Evolutionary conservation across 2,797 vertebrate genomes (phyloP).

Genomic region (Oreortyx pictus): DNA sequence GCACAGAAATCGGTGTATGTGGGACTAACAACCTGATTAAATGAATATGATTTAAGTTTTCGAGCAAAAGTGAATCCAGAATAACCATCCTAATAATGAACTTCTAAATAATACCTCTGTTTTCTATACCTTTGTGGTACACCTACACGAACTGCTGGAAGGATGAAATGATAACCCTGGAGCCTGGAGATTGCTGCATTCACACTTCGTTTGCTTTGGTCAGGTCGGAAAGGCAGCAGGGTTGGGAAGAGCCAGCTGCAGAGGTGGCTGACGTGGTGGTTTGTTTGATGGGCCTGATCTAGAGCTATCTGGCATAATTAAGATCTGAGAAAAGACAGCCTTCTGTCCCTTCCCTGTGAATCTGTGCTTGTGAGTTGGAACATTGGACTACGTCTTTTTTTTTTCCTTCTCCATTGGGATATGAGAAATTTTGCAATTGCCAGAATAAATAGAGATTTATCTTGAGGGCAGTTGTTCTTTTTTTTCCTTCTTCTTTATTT

Average conservation of each 20-base stretch:
- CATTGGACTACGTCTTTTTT: not conserved
- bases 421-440: not conserved
- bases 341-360: not conserved
- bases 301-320: not conserved
- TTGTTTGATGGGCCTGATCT: not conserved
- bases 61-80: not conserved
- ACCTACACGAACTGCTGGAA: not conserved
- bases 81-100: not conserved
- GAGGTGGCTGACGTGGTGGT: not conserved
- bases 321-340: not conserved
- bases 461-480: not conserved
- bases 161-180: not conserved
- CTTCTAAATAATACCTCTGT: not conserved
- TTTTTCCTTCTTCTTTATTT: not conserved
- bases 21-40: conserved; percentile 6
- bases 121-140: not conserved
- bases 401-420: conserved; percentile 29
- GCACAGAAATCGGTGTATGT: conserved; percentile 12
- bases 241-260: not conserved
- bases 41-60: conserved; percentile 19
- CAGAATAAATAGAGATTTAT: conserved; percentile 9
- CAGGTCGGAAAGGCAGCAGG: rapidly evolving
- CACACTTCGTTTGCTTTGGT: not conserved
- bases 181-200: not conserved
- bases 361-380: conserved; percentile 12